phyloP scores from a whole-genome alignment of 2,113 vertebrate genomes.

The Engraulis encrasicolus region DNA sequence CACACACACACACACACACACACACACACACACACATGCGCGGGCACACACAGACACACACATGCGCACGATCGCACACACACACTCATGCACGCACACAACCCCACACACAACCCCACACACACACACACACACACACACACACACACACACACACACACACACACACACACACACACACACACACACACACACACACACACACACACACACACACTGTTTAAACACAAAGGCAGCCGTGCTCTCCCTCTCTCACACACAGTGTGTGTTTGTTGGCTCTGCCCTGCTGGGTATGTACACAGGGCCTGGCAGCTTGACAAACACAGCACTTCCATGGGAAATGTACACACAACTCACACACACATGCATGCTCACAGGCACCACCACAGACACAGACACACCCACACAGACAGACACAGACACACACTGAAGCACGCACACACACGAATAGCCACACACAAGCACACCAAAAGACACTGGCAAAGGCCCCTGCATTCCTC shows the following conservation, averaged over 20 bases:
- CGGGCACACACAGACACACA: too few species aligned
- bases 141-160: too few species aligned
- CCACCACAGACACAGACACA: conserved; percentile 2
- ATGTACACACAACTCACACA: not conserved
- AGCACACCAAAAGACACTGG: not conserved
- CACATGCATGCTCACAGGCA: too few species aligned
- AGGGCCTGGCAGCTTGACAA: not conserved
- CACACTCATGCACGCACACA: too few species aligned
- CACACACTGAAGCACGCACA: not conserved
- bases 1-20: too few species aligned
- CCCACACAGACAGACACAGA: not conserved
- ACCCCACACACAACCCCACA: too few species aligned
- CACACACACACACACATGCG: too few species aligned
- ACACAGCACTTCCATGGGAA: conserved; percentile 12
- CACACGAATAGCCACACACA: not conserved
- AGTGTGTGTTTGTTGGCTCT: not conserved
- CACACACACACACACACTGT: not conserved
- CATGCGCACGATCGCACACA: too few species aligned
- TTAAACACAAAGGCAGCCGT: conserved; percentile 6
- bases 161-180: too few species aligned
- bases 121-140: too few species aligned
- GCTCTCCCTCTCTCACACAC: conserved; percentile 10
- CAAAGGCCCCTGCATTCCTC: too few species aligned
- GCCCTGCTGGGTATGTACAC: conserved; percentile 5
- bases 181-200: too few species aligned